phyloP scores from a whole-genome alignment of 2,113 vertebrate species.

The Melanerpes formicivorus region DNA sequence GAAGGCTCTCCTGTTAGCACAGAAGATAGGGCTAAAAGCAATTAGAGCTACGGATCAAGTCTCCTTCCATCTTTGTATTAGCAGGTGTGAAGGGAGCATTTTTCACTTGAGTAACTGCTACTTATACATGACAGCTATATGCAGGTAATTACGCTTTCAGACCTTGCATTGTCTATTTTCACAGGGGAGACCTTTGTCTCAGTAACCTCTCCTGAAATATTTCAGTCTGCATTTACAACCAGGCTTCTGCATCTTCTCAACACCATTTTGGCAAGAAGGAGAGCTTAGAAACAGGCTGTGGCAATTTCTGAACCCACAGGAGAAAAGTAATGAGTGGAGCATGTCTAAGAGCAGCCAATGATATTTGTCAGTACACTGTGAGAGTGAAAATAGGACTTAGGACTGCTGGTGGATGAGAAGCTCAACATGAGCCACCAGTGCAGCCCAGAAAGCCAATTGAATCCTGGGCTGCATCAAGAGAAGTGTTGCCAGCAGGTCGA shows the following conservation, averaged over 20 bases:
- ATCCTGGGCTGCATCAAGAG: no score
- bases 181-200: background rate
- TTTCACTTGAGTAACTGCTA: background rate
- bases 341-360: background rate
- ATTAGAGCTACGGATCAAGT: background rate
- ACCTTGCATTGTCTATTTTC: background rate
- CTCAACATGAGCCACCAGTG: no score
- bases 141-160: background rate
- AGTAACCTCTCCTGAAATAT: rapidly evolving
- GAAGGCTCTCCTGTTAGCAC: background rate
- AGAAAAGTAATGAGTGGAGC: background rate
- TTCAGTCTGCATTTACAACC: background rate
- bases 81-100: background rate
- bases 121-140: background rate
- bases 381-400: background rate
- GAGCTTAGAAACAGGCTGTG: background rate
- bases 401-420: no score
- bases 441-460: no score
- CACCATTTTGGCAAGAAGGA: background rate
- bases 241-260: rapidly evolving
- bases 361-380: background rate
- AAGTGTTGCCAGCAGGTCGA: no score
- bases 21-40: background rate
- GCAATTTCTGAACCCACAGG: background rate
- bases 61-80: background rate